A percentile compares a stretch with the other conserved stretches of the same genome.
Evolutionary conservation across 1,140 invertebrate species (phyloP).

Genomic region (Drosophila lowei): DNA sequence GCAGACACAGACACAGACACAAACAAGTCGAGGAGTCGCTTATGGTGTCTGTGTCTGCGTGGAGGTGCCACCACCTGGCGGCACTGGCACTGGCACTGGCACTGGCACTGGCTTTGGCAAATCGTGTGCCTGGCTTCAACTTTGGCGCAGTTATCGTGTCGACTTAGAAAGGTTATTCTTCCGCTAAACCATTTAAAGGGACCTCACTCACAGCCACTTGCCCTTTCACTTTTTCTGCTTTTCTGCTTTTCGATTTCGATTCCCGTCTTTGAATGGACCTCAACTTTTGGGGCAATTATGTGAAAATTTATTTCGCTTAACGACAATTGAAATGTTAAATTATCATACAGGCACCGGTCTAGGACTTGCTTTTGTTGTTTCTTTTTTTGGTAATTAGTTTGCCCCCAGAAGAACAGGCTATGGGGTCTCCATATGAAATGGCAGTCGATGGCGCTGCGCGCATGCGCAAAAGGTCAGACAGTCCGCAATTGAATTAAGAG

Average conservation of each 20-base stretch:
- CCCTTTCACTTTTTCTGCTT: constrained; percentile 71
- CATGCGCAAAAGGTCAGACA: constrained; percentile 70
- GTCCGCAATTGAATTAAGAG: constrained; percentile 76
- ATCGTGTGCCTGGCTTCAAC: constrained; percentile 64
- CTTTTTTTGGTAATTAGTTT: constrained; percentile 55
- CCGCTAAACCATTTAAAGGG: constrained; percentile 79
- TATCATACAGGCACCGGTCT: constrained; percentile 49
- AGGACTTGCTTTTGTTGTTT: constrained; percentile 15
- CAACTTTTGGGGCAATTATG: constrained; percentile 57
- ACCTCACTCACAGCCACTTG: constrained; percentile 42
- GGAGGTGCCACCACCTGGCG: constrained; percentile 52
- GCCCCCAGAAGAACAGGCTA: constrained; percentile 25
- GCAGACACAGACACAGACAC: constrained; percentile 14
- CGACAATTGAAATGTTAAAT: constrained; percentile 79
- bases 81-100: constrained; percentile 20
- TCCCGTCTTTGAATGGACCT: constrained; percentile 17
- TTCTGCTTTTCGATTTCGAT: constrained; percentile 20
- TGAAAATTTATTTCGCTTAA: constrained; percentile 60
- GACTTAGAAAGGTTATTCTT: constrained; percentile 81
- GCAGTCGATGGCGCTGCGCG: constrained; percentile 33
- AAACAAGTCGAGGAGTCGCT: constrained; percentile 12
- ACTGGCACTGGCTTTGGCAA: constrained; percentile 6
- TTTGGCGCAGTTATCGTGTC: constrained; percentile 50
- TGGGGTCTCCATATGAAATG: constrained; percentile 44
- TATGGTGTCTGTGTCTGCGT: neutral